Conservation (phyloP, 2,113 vertebrate species). For the Burhinus bistriatus region DNA sequence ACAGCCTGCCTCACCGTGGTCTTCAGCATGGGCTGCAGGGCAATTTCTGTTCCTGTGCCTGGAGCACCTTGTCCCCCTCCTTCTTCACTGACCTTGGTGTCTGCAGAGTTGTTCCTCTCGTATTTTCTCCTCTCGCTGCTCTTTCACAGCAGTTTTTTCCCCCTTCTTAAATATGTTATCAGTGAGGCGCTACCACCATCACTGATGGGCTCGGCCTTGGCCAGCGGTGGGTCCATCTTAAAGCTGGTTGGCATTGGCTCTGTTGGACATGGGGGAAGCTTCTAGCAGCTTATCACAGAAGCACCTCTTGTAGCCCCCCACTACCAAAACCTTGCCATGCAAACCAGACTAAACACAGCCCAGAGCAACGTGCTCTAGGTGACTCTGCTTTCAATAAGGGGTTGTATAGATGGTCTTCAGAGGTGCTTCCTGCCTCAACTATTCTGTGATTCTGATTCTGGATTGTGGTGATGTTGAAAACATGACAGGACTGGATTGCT, state of each 20-base stretch:
- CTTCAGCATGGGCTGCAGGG: neutral
- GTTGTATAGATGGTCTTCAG: neutral
- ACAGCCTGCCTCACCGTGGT: neutral
- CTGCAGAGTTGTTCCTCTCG: neutral
- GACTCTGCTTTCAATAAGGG: neutral
- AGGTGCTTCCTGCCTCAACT: neutral
- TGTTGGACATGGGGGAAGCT: neutral
- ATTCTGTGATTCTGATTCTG: neutral
- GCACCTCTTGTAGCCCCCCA: neutral
- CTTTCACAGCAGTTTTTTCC: neutral
- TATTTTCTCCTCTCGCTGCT: neutral
- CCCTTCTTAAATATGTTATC: neutral
- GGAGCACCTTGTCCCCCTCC: neutral
- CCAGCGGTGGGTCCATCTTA: neutral
- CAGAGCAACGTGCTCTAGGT: neutral
- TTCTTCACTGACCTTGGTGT: neutral
- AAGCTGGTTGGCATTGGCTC: neutral
- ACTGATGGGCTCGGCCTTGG: neutral
- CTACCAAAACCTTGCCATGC: neutral
- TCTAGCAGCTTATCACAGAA: neutral
- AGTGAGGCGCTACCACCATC: neutral
- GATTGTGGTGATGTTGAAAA: neutral
- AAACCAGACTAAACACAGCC: neutral
- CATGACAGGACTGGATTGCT: neutral
- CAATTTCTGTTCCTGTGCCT: neutral